A percentile compares a stretch with the other conserved stretches of the same genome.
phyloP scores from a whole-genome alignment of 2,113 vertebrate genomes.

The Phyllostomus hastatus region DNA sequence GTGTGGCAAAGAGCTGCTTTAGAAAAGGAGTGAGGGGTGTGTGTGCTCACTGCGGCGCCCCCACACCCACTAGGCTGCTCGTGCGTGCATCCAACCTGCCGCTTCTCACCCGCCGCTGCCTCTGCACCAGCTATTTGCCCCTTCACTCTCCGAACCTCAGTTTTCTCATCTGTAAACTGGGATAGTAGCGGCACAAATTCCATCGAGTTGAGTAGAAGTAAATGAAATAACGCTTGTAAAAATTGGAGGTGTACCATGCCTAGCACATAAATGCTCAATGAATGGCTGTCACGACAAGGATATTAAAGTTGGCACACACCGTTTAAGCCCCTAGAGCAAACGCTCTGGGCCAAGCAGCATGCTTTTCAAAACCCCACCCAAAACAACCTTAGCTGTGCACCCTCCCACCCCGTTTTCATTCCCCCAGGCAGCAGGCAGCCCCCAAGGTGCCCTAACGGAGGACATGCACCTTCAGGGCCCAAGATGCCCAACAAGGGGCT shows the following conservation, averaged over 20 bases:
- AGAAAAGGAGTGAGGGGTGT: not conserved
- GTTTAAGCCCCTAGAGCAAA: not conserved
- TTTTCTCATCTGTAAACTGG: not conserved
- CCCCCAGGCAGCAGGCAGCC: not conserved
- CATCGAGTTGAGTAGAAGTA: not conserved
- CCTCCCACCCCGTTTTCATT: not conserved
- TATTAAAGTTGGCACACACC: not conserved
- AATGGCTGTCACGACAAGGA: not conserved
- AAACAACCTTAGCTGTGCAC: not conserved
- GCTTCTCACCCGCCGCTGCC: not conserved
- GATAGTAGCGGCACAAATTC: not conserved
- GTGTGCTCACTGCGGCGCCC: accelerated
- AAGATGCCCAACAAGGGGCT: not conserved
- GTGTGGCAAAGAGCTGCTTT: not conserved
- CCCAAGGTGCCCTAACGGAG: not conserved
- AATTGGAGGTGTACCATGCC: not conserved
- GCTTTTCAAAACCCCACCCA: not conserved
- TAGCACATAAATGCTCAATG: not conserved
- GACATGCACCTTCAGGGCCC: not conserved
- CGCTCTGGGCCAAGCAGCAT: not conserved
- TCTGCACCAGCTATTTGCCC: not conserved
- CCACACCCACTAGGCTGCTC: not conserved
- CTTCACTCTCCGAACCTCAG: not conserved
- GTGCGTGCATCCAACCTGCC: too few relatives aligned
- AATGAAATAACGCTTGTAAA: not conserved